These are phyloP conservation scores for Sipha flava DNA, from an alignment of 1,140 invertebrate genomes.

Conservation along the genomic window DNA sequence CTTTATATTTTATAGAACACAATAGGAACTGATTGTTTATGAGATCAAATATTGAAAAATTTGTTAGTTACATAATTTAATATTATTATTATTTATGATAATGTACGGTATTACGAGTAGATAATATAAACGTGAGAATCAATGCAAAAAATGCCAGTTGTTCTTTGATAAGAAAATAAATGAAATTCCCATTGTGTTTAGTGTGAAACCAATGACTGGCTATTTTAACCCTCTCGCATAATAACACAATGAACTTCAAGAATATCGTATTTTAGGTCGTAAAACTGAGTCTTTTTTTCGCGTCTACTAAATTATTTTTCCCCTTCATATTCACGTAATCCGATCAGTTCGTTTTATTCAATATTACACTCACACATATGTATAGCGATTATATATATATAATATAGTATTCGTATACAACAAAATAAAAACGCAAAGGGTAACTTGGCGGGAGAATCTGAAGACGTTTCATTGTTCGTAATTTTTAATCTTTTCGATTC, in stretches of 20 bases:
- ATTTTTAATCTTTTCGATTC: constrained; percentile 11
- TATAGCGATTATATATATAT: not conserved
- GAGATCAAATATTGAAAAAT: not conserved
- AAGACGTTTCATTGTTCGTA: not conserved
- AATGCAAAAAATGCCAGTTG: not conserved
- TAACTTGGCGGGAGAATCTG: not conserved
- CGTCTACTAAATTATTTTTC: constrained; percentile 8
- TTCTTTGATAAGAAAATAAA: constrained; percentile 24
- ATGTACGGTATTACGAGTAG: not conserved
- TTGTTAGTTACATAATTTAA: too few species aligned
- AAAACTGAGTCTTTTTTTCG: constrained; percentile 8
- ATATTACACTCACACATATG: not conserved
- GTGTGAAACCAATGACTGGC: constrained; percentile 1
- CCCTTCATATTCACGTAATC: not conserved
- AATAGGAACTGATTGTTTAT: not conserved
- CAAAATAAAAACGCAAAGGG: not conserved
- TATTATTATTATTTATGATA: not conserved
- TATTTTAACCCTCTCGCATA: constrained; percentile 19
- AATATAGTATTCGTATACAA: not conserved
- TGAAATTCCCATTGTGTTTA: constrained; percentile 3
- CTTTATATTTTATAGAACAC: not conserved
- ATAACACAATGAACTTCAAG: not conserved
- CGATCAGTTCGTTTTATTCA: not conserved
- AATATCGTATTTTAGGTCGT: constrained; percentile 12
- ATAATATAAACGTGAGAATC: constrained; percentile 3